phyloP scores from a whole-genome alignment of 2,797 vertebrate species.

The Lateolabrax maculatus region DNA sequence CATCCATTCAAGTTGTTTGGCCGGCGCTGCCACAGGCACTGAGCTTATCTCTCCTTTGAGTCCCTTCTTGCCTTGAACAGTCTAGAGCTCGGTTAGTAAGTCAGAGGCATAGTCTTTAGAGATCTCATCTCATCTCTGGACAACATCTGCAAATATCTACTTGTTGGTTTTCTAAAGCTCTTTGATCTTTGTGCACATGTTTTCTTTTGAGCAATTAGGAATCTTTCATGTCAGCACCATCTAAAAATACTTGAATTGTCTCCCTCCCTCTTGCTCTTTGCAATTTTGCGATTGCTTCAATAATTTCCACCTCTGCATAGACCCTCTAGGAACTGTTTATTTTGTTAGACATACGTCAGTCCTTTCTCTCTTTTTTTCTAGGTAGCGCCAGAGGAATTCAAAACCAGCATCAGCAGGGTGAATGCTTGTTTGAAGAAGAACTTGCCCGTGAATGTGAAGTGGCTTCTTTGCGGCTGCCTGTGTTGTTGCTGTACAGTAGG shows the following conservation, averaged over 20 bases:
- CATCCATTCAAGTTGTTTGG: constrained; percentile 91
- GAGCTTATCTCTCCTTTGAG: constrained; percentile 87
- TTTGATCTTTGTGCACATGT: constrained; percentile 76
- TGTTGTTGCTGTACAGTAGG: constrained; percentile 99
- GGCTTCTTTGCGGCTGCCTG: constrained; percentile 98
- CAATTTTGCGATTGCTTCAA: background rate
- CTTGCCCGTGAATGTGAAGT: constrained; percentile 97
- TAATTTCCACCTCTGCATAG: background rate
- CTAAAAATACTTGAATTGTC: constrained; percentile 28
- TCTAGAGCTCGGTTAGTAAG: constrained; percentile 81
- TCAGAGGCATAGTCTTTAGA: constrained; percentile 76
- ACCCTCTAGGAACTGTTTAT: background rate
- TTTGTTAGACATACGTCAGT: background rate
- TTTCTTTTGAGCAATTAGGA: constrained; percentile 54
- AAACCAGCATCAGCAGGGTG: constrained; percentile 95
- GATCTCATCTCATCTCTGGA: constrained; percentile 83
- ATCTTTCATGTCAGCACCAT: constrained; percentile 47
- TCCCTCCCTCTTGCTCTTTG: background rate
- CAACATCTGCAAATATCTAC: constrained; percentile 81
- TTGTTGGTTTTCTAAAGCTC: constrained; percentile 70
- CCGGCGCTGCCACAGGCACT: constrained; percentile 88
- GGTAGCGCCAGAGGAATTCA: constrained; percentile 99
- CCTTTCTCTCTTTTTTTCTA: constrained; percentile 63
- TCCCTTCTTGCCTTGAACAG: constrained; percentile 85
- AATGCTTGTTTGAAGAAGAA: constrained; percentile 97